A percentile compares a stretch with the other conserved stretches of the same genome.
phyloP scores from a whole-genome alignment of 2,797 vertebrate species.

The Corythornis leucogaster region DNA sequence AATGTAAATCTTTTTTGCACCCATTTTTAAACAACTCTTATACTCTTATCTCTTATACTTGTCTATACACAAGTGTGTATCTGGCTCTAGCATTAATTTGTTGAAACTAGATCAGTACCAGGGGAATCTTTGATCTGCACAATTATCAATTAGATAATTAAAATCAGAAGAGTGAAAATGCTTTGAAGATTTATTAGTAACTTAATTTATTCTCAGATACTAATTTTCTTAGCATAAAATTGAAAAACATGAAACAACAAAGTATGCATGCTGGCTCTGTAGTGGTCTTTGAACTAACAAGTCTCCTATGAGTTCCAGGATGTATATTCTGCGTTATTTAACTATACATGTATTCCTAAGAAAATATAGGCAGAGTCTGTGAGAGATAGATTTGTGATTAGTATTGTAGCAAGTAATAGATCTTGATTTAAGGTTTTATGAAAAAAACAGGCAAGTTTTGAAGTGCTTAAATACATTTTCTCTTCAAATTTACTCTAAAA shows the following conservation, averaged over 20 bases:
- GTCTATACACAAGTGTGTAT: background rate
- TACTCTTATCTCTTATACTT: background rate
- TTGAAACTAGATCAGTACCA: background rate
- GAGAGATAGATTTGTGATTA: background rate
- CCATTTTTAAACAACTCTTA: background rate
- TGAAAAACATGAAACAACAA: constrained; percentile 24
- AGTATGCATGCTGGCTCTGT: background rate
- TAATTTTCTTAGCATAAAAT: constrained; percentile 1
- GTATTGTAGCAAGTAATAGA: background rate
- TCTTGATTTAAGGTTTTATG: background rate
- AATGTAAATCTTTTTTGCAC: background rate
- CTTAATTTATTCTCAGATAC: background rate
- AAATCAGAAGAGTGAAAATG: background rate
- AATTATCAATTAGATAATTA: constrained; percentile 40
- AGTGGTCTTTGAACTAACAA: constrained; percentile 19
- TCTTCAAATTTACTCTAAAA: background rate
- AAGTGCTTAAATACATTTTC: background rate
- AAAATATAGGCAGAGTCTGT: background rate
- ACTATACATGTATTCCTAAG: background rate
- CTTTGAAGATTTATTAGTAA: constrained; percentile 46
- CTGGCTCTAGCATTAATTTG: background rate
- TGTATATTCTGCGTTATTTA: background rate
- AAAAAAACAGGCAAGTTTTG: background rate
- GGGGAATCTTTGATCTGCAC: background rate
- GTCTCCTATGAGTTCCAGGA: background rate